Conservation (phyloP, 2,888 invertebrate genomes). For the Hetaerina titia region DNA sequence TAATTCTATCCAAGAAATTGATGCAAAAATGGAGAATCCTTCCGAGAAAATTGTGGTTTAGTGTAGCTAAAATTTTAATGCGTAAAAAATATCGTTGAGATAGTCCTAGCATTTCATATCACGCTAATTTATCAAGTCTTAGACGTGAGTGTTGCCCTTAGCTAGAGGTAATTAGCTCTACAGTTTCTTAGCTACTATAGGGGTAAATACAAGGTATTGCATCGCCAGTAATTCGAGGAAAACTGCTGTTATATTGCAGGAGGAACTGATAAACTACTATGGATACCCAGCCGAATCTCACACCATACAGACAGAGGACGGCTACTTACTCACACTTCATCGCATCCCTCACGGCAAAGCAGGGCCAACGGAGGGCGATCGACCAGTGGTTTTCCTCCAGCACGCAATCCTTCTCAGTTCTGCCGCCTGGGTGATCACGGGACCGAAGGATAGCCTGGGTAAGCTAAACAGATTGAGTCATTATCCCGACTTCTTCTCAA, state of each 20-base stretch:
- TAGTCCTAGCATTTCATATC: too few species aligned
- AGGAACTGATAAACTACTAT: slow-evolving; percentile 79
- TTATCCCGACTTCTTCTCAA: neutral
- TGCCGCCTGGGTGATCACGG: slow-evolving; percentile 87
- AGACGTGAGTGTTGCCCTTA: too few species aligned
- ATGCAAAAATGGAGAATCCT: too few species aligned
- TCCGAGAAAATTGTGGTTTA: too few species aligned
- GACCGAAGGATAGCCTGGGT: slow-evolving; percentile 83
- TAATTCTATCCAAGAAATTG: too few species aligned
- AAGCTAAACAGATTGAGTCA: slow-evolving; percentile 74
- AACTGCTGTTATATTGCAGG: slow-evolving; percentile 74
- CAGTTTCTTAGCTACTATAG: too few species aligned
- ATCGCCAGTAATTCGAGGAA: too few species aligned
- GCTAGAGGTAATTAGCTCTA: too few species aligned
- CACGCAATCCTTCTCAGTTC: slow-evolving; percentile 91
- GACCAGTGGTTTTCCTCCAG: slow-evolving; percentile 84
- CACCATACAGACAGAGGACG: slow-evolving; percentile 87
- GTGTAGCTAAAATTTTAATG: too few species aligned
- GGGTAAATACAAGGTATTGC: too few species aligned
- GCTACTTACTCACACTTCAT: slow-evolving; percentile 89
- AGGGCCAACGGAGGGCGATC: slow-evolving; percentile 73
- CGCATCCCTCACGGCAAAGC: slow-evolving; percentile 85
- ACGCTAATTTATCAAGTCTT: too few species aligned
- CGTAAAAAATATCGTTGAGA: too few species aligned
- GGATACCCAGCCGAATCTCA: slow-evolving; percentile 87